These are phyloP conservation scores for Rousettus madagascariensis DNA, from an alignment of 2,797 vertebrate species.

Conservation along the genomic window DNA sequence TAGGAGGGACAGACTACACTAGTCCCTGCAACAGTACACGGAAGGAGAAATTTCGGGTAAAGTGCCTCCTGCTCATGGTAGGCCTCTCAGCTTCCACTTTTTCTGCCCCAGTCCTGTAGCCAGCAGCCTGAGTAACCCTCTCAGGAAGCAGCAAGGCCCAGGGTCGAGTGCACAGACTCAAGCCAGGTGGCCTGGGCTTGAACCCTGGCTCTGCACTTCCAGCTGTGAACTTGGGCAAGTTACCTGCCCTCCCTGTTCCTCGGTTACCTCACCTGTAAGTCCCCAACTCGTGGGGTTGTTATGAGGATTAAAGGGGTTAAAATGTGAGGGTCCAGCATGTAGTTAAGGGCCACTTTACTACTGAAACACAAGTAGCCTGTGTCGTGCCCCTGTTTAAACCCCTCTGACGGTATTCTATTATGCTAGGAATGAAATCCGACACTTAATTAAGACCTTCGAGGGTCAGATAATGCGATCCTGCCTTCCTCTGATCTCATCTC, in stretches of 20 bases:
- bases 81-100: background rate
- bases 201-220: background rate
- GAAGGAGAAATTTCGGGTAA: background rate
- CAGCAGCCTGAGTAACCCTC: background rate
- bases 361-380: background rate
- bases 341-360: background rate
- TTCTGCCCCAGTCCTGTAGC: background rate
- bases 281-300: background rate
- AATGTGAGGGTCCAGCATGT: background rate
- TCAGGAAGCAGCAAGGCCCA: background rate
- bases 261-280: background rate
- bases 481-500: background rate
- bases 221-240: background rate
- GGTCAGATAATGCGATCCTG: background rate
- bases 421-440: background rate
- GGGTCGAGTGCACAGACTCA: background rate
- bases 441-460: background rate
- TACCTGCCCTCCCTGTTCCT: background rate
- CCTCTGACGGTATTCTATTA: background rate
- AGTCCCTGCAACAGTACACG: background rate
- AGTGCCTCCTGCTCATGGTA: fast-evolving
- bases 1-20: fast-evolving
- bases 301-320: background rate
- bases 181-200: background rate
- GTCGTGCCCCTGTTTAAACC: background rate